Base-by-base conservation (phyloP, 2,888 invertebrate species). In the Chouioia cunea region DNA sequence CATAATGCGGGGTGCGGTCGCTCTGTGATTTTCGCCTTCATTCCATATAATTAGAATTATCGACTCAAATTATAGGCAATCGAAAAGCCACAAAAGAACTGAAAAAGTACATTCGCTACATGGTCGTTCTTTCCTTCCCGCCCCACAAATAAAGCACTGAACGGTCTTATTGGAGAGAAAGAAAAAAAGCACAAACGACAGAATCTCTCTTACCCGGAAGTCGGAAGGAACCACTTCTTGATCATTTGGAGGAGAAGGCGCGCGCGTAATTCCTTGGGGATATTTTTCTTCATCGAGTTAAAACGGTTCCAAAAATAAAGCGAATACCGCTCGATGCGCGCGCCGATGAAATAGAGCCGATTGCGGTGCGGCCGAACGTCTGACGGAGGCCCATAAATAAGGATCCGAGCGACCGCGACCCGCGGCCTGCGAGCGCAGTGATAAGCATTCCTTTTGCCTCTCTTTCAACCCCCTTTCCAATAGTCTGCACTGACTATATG, bases 351-450 rank as follows among this genome's bases (percentile, higher is more conserved):
- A 79, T 81, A 77, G 79, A 77, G 83, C 82, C 82, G 84, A 82
- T 81, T 81, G 83, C 78, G 78, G 79, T 18, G 12, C 20, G 44
- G 20, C 47, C 62, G 57, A 69, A 52, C 27, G 56, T 65, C 79
- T 80, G 81, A 79, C 80, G 77, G 77, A 75, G 78, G 73, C 75
- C 57, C 81, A 82, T 85, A 85, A 85, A 85, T 85, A 82, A 84
- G 81, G 83, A 85, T 85, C 82, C 83, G 84, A 81, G 64, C 20
- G 59, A 60, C 60, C 83, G 53, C 58, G 70, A 54, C 58, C 54
- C 70, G 60, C 56, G 50, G 65, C 23, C 74, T 71, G 74, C 69
- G 27, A 60, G 67, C 52, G 22, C 27, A 44, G 47, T 70, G 74
- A 74, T 74, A 74, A 74, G 74, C 71, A 46, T 53, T 22, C 52